phyloP scores from a whole-genome alignment of 2,113 vertebrate genomes.

The Tragelaphus buxtoni region DNA sequence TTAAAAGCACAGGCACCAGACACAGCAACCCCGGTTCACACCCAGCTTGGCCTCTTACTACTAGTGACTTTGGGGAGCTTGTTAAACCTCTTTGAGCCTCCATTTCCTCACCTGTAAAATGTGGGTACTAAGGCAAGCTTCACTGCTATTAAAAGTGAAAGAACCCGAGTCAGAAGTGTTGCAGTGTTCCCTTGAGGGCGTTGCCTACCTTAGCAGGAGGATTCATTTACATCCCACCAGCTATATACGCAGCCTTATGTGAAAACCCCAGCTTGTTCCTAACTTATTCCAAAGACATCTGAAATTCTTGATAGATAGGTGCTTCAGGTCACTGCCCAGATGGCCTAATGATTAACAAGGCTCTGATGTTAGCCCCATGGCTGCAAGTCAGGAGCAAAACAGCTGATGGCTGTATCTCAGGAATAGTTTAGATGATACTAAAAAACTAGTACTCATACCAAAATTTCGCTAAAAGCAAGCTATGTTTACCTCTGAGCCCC shows the following conservation, averaged over 20 bases:
- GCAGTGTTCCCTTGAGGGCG: neutral
- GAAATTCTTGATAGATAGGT: neutral
- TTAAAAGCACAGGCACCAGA: neutral
- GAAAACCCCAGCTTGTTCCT: neutral
- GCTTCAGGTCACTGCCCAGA: neutral
- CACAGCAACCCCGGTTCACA: neutral
- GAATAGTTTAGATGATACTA: neutral
- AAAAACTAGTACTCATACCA: neutral
- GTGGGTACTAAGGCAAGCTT: neutral
- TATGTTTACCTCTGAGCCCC: neutral
- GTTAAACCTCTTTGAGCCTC: neutral
- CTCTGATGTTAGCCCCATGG: neutral
- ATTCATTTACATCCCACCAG: neutral
- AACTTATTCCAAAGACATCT: neutral
- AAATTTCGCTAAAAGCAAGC: neutral
- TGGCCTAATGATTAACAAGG: neutral
- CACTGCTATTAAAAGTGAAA: neutral
- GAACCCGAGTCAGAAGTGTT: accelerated
- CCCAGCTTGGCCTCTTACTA: neutral
- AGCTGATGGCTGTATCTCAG: neutral
- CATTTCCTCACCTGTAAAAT: neutral
- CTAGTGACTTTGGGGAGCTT: neutral
- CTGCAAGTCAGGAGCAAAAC: neutral
- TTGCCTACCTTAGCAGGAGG: neutral
- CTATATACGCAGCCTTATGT: too few species aligned